Percentiles rank a stretch among this genome's conserved stretches.
These are phyloP conservation scores for Lamellibrachia columna DNA, from an alignment of 2,888 invertebrate species.

Conservation along the genomic window DNA sequence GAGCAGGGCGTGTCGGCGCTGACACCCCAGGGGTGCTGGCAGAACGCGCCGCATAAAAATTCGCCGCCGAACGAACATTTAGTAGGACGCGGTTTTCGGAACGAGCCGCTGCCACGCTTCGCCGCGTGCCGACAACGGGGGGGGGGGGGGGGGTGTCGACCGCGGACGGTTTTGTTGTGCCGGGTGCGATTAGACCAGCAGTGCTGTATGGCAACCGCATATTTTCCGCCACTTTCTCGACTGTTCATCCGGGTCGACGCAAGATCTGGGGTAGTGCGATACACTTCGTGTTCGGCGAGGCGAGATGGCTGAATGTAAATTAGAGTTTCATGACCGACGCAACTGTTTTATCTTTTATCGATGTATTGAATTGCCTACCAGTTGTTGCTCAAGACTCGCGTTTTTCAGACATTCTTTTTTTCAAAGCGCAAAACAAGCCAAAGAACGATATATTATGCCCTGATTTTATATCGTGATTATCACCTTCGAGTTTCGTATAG, in stretches of 20 bases:
- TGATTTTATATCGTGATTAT: too few relatives aligned
- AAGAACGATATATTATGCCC: too few relatives aligned
- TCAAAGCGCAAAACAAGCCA: too few relatives aligned
- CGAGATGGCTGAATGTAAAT: background rate
- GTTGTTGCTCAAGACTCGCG: too few relatives aligned
- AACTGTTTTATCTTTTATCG: background rate
- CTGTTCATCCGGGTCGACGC: background rate
- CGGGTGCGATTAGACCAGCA: background rate
- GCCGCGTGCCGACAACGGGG: background rate
- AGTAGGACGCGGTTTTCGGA: background rate
- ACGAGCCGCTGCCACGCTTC: background rate
- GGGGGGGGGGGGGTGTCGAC: background rate
- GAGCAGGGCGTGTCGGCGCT: background rate
- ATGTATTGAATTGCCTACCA: background rate
- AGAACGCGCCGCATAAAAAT: background rate
- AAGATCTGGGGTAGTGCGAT: background rate
- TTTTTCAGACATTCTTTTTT: too few relatives aligned
- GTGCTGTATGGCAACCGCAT: background rate
- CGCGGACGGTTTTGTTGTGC: background rate
- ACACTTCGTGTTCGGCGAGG: background rate
- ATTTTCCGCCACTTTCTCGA: conserved; percentile 1
- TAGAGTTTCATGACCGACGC: background rate
- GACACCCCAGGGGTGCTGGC: background rate
- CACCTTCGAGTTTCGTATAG: too few relatives aligned
- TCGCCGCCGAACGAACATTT: background rate